Percentiles rank a stretch among this genome's conserved stretches.
Evolutionary conservation across 2,888 invertebrate genomes (phyloP).

Genomic region (Apantesis nais): DNA sequence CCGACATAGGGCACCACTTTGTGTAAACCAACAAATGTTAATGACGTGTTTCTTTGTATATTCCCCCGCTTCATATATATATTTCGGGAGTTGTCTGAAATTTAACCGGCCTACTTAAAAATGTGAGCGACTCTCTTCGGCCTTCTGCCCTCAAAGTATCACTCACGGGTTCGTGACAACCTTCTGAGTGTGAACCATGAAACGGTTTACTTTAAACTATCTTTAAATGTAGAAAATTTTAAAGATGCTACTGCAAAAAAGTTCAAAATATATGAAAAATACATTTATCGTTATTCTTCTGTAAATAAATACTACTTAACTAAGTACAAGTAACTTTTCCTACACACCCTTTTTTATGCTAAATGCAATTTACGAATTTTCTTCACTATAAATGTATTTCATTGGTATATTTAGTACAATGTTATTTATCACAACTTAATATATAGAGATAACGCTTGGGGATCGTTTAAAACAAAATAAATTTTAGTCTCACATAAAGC

Average conservation of each 20-base stretch:
- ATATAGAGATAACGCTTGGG: constrained; percentile 61
- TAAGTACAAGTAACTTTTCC: background rate
- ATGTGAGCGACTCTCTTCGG: background rate
- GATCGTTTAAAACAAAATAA: constrained; percentile 79
- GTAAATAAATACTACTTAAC: no score
- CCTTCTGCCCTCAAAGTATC: background rate
- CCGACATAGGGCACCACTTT: no score
- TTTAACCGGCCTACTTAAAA: background rate
- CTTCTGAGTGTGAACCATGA: background rate
- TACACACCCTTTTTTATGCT: background rate
- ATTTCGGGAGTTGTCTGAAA: no score
- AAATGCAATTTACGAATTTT: constrained; percentile 6
- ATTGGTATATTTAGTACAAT: constrained; percentile 31
- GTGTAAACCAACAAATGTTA: no score
- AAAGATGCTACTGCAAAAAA: background rate
- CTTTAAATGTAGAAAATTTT: background rate
- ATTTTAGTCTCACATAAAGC: constrained; percentile 75
- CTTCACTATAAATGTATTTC: constrained; percentile 1
- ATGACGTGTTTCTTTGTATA: no score
- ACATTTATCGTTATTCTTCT: no score
- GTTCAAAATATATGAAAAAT: background rate
- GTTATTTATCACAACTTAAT: constrained; percentile 43
- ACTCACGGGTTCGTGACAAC: background rate
- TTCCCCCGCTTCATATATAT: no score
- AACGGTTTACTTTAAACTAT: background rate